Base-by-base conservation (phyloP, 1,140 invertebrate genomes). In the Bursaphelenchus mucronatus region DNA sequence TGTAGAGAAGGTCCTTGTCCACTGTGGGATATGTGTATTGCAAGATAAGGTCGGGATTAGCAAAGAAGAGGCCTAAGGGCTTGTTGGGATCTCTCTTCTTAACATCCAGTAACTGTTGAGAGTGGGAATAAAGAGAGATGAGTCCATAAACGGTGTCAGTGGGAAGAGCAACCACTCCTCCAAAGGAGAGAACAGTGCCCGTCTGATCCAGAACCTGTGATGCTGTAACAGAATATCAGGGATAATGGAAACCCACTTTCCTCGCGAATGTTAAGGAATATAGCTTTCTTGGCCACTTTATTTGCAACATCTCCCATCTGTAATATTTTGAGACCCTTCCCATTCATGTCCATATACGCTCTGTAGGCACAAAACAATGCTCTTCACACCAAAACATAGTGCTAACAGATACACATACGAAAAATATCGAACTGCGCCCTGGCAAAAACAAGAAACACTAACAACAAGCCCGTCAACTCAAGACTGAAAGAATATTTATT, bases 61-160 rank as follows among this genome's bases (percentile, higher is more conserved):
- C 9, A 40, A 73, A 30, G 64, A 74, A 73, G 15, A 75, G 43
- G 13, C 73, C 70, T 15, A 71, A 54, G 11, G 70, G 70, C 41
- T 71, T 71, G 15, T 54, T 46, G 41, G 39, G 30, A 43, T 41
- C 15, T 44, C 70, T 39, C 13, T 50, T 49, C 46, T 71, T 71
- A 3, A 75, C 40, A 43, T 44, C 17, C 40, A 64, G 63, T 44
- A 71, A 56, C 43, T 56, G 54, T 30, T 61, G 41, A 8, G 72
- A n/a, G 47, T 75, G 41, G 17, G 51, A 21, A n/a, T 45, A 17
- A 13, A 71, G 44, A n/a, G 56, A 50, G 21, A 73, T 41, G 15
- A 71, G 40, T 13, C 70, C 70, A 56, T 71, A 71, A 19, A 71
- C n/a, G 8, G 70, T 71, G 65, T 71, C 70, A n/a, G 70, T 71